phyloP scores from a whole-genome alignment of 2,888 invertebrate genomes.

The Portevinia maculata region DNA sequence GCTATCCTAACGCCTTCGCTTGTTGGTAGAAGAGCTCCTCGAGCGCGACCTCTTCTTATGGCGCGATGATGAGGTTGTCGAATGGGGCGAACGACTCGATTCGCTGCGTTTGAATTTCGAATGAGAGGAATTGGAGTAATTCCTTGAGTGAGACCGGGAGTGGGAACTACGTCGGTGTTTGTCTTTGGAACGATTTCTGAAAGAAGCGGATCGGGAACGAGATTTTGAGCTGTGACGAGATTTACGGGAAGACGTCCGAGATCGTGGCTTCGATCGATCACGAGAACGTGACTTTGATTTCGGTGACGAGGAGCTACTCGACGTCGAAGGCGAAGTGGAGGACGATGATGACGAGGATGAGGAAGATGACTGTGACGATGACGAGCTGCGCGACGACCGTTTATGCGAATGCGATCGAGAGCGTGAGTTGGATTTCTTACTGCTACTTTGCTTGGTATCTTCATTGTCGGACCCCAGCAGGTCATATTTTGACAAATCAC shows the following conservation, averaged over 20 bases:
- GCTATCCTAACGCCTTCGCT: conserved; percentile 65
- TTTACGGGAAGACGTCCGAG: conserved; percentile 75
- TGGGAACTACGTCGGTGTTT: conserved; percentile 45
- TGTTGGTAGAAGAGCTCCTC: conserved; percentile 57
- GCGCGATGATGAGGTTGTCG: conserved; percentile 63
- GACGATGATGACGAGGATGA: conserved; percentile 78
- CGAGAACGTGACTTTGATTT: conserved; percentile 70
- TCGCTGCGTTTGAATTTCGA: conserved; percentile 71
- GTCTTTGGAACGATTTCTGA: conserved; percentile 58
- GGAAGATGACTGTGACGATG: conserved; percentile 76
- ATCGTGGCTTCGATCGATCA: conserved; percentile 75
- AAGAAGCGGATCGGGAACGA: conserved; percentile 73
- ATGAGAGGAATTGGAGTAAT: conserved; percentile 72
- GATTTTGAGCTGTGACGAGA: conserved; percentile 69
- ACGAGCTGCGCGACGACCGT: conserved; percentile 64
- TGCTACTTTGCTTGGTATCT: conserved; percentile 41
- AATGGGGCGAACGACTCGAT: conserved; percentile 76
- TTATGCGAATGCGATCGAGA: conserved; percentile 68
- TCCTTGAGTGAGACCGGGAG: conserved; percentile 75
- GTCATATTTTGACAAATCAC: conserved; percentile 91
- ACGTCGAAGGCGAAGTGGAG: conserved; percentile 75
- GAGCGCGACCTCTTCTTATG: conserved; percentile 68
- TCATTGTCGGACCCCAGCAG: conserved; percentile 85
- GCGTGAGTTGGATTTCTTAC: conserved; percentile 62
- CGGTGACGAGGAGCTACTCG: conserved; percentile 56